Evolutionary conservation across 2,888 invertebrate species (phyloP), one percentile per base, ranked within the genome.

Genomic region (Dexiosoma caninum): DNA sequence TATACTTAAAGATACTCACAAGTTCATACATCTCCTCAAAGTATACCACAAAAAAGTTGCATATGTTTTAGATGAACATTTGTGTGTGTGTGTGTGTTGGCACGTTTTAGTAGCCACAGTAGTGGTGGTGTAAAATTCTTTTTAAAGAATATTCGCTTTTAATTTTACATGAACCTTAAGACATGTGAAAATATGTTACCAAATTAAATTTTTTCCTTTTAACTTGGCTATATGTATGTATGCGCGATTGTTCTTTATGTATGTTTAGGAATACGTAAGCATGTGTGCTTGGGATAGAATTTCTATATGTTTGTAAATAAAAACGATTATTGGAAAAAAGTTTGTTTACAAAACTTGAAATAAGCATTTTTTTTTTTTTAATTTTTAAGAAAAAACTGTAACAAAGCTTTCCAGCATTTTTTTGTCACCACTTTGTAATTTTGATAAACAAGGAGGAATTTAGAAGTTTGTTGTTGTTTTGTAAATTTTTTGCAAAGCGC

Each of bases 21-120:
- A 81, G 76, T 72, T 81, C 77, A 77, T 74, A 77, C 67, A 77
- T 74, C 77, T 69, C 72, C 77, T 77, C 72, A 72, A 72, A 72
- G 62, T 72, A 62, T 62, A 44, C 62, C 44, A 23, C 53, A 35
- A 37, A 49, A 59, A 59, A 53, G 49, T 51, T 19, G 32, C 64
- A 66, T 64, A 59, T 64, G 74, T 35, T 59, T 49, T 19, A 40
- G 46, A 14, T 42, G 40, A 49, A 30, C 12, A 49, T 46, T 57
- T n/a, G 8, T 51, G 23, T 70, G 37, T 30, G 21, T 42, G 16
- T 44, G 37, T 35, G 37, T 72, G 4, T 32, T 21, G 12, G 60
- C 49, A 40, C 35, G 70, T 72, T 42, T 64, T 55, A 67, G 81
- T 72, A 51, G 62, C 62, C 49, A 37, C 55, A 69, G n/a, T n/a